These are phyloP conservation scores for Melopsittacus undulatus DNA, from an alignment of 2,797 vertebrate species.

Conservation along the genomic window DNA sequence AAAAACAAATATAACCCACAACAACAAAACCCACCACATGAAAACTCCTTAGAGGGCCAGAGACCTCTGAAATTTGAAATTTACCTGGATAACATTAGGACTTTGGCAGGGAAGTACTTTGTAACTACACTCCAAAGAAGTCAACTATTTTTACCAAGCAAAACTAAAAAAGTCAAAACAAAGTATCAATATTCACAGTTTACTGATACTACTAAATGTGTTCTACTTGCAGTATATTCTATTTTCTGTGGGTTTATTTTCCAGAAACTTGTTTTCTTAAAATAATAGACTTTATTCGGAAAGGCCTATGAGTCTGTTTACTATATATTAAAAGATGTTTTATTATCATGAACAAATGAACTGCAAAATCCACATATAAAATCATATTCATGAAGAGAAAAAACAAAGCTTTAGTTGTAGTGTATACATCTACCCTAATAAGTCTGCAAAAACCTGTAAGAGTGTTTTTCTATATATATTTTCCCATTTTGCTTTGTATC, in stretches of 20 bases:
- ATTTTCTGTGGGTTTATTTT: neutral
- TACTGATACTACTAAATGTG: neutral
- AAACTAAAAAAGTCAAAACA: neutral
- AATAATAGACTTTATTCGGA: neutral
- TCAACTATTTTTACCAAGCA: neutral
- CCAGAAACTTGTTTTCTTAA: neutral
- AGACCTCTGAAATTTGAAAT: neutral
- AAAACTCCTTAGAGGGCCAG: neutral
- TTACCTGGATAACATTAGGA: neutral
- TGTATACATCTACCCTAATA: neutral
- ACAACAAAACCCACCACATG: neutral
- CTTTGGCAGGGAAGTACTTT: neutral
- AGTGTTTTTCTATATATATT: fast-evolving
- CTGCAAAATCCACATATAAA: neutral
- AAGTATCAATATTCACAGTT: neutral
- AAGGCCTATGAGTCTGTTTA: neutral
- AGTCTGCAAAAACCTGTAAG: neutral
- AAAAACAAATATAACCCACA: no score
- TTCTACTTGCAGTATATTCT: neutral
- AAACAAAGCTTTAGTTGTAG: neutral
- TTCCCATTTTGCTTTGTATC: neutral
- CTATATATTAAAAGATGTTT: neutral
- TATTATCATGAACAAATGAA: neutral
- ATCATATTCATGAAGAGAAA: neutral
- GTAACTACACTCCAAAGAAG: neutral